Evolutionary conservation across 2,797 vertebrate species (phyloP).

Genomic region (Capromys pilorides): DNA sequence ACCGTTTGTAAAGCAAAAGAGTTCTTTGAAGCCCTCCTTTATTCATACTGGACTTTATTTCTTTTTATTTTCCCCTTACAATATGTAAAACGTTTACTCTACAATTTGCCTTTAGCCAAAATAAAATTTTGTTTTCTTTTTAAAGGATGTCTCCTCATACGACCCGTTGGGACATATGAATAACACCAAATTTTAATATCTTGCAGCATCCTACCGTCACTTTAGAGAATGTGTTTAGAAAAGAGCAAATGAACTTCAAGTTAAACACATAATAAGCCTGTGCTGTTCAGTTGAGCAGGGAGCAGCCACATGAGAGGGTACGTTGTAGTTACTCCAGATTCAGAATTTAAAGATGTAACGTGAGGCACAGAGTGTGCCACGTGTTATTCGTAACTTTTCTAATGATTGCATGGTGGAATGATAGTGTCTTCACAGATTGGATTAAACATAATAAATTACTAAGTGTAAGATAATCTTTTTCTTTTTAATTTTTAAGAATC

Average conservation of each 20-base stretch:
- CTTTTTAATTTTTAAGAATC: background rate
- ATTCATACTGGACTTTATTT: background rate
- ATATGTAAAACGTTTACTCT: background rate
- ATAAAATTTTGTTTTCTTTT: background rate
- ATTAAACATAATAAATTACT: background rate
- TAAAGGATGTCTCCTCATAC: background rate
- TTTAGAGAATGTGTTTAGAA: background rate
- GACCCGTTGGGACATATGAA: background rate
- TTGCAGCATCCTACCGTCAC: background rate
- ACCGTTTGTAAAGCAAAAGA: slow-evolving; percentile 32
- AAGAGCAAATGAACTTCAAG: background rate
- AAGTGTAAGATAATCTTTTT: background rate
- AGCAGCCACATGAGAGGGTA: background rate
- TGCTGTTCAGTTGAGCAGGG: background rate
- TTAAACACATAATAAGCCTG: background rate
- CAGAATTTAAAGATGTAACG: background rate
- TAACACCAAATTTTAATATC: background rate
- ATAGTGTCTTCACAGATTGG: background rate
- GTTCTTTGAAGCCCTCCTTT: slow-evolving; percentile 53
- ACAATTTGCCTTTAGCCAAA: background rate
- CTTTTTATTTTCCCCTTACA: slow-evolving; percentile 11
- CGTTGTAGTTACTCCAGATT: background rate
- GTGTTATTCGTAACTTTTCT: background rate
- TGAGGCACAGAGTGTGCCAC: background rate
- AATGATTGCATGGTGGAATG: background rate